Base-by-base conservation (phyloP, 2,888 invertebrate species). In the Drosophila mimica region DNA sequence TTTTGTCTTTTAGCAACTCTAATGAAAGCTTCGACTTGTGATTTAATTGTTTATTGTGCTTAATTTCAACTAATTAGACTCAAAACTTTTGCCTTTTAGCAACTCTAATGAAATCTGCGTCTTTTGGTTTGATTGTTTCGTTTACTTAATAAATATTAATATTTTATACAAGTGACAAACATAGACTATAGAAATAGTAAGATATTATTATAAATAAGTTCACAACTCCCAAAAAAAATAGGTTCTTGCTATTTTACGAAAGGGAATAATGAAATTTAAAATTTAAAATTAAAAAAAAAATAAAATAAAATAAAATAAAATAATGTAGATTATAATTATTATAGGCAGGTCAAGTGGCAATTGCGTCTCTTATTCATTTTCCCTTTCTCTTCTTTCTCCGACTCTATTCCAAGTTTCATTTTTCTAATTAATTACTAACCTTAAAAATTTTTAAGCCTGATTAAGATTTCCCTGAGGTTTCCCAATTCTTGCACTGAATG, bases 301-400 rank as follows among this genome's bases (percentile, higher is more conserved):
- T 17, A 15, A 36, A 38, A 17, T 4, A n/a, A n/a, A n/a, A 3
- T 11, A n/a, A 2, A 9, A 25, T 1, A 25, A 9, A 0, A 40
- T 17, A 43, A n/a, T n/a, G 5, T 43, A n/a, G 11, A n/a, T n/a
- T 3, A n/a, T 9, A 20, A 43, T 20, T 46, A 46, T 46, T 43
- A 7, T 13, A 0, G 43, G 3, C 13, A 13, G 13, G 3, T 7
- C 11, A 0, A 9, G 43, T 43, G n/a, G 6, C 20, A 43, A 13
- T 13, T 46, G 20, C 7, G 1, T 11, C 9, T 11, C 0, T 34
- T 4, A 5, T 34, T 25, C 25, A 3, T 25, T 25, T 25, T 25
- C 25, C 25, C 3, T 8, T 40, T n/a, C 34, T 5, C 8, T 4
- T 38, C 8, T 17, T 17, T 17, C 3, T 13, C 8, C 17, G 38